These are phyloP conservation scores for Dasyprocta punctata DNA, from an alignment of 2,113 vertebrate genomes.

Conservation along the genomic window DNA sequence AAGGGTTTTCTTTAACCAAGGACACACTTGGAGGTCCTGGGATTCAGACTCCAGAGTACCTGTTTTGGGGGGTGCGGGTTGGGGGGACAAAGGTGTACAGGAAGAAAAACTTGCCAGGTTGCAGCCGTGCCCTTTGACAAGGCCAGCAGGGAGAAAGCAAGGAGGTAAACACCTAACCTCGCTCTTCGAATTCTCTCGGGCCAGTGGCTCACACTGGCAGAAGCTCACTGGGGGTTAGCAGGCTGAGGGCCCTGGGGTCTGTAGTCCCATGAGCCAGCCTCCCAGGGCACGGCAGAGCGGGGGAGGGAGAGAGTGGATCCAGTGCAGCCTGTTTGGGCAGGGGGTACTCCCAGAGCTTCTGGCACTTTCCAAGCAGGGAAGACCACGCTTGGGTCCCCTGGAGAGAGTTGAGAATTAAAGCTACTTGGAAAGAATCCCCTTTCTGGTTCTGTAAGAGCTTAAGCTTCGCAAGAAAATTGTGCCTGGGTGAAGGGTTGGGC, in stretches of 20 bases:
- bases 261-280: neutral
- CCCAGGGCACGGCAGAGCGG: neutral
- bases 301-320: neutral
- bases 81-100: neutral
- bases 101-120: neutral
- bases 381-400: neutral
- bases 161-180: neutral
- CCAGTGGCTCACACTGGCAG: neutral
- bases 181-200: neutral
- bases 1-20: conserved; percentile 8
- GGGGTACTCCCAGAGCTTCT: conserved; percentile 43
- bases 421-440: neutral
- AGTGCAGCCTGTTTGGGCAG: conserved; percentile 62
- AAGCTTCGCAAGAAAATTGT: neutral
- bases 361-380: neutral
- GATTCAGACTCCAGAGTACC: neutral
- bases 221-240: neutral
- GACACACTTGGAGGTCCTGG: neutral
- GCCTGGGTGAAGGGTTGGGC: neutral
- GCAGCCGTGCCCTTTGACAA: neutral
- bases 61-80: rapidly evolving
- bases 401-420: neutral
- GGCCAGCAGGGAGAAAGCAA: neutral
- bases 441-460: neutral
- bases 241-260: neutral